A percentile compares a stretch with the other conserved stretches of the same genome.
Evolutionary conservation across 2,797 vertebrate genomes (phyloP).

Genomic region (Furcifer pardalis): DNA sequence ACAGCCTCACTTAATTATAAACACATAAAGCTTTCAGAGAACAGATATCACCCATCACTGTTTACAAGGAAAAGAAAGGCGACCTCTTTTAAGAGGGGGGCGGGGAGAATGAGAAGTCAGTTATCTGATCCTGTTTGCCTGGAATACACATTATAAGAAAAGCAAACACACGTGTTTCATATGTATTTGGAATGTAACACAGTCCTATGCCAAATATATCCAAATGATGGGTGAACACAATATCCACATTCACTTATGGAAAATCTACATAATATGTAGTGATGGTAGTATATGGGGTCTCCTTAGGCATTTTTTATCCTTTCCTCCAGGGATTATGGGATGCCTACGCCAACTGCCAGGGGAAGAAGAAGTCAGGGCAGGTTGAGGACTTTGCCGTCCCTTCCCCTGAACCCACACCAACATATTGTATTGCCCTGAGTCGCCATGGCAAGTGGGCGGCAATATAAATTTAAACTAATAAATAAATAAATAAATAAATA

Average conservation of each 20-base stretch:
- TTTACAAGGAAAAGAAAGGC: not conserved
- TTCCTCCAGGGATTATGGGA: not conserved
- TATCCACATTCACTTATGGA: not conserved
- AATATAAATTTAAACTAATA: no score
- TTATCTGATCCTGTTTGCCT: not conserved
- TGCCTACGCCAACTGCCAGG: no score
- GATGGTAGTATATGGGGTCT: not conserved
- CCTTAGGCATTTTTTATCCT: not conserved
- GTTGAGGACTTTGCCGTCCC: no score
- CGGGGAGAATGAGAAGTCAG: not conserved
- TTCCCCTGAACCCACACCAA: no score
- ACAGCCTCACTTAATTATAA: not conserved
- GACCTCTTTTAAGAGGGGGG: not conserved
- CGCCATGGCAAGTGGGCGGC: no score
- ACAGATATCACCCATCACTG: not conserved
- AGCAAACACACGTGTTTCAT: not conserved
- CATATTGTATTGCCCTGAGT: no score
- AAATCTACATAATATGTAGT: not conserved
- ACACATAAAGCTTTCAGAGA: not conserved
- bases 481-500: no score
- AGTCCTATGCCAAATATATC: not conserved
- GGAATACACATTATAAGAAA: not conserved
- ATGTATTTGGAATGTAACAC: not conserved
- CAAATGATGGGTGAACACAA: not conserved
- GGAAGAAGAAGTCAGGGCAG: no score